Percentiles rank a stretch among this genome's conserved stretches.
These are phyloP conservation scores for Epizoanthus scotinus DNA, from an alignment of 92 coral and sea anemone genomes.

Conservation along the genomic window DNA sequence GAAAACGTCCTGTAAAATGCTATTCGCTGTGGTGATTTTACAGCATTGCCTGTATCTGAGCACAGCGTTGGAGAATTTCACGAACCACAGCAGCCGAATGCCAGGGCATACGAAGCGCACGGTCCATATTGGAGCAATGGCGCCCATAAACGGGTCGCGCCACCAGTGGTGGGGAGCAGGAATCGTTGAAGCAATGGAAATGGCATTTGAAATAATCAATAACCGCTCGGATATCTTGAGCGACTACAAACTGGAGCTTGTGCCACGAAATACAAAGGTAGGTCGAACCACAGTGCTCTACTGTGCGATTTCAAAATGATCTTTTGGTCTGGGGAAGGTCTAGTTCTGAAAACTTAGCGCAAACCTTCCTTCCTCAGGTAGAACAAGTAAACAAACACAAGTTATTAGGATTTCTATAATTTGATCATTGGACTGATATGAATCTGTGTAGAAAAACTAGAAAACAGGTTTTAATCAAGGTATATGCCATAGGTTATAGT, in stretches of 20 bases:
- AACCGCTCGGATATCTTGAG: slow-evolving; percentile 12
- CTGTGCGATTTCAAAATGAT: too few relatives aligned
- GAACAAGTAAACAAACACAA: too few relatives aligned
- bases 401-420: too few relatives aligned
- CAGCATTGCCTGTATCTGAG: not conserved
- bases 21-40: not conserved
- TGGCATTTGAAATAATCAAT: slow-evolving; percentile 29
- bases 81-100: not conserved
- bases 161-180: slow-evolving; percentile 30
- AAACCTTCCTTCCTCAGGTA: too few relatives aligned
- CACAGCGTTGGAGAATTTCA: not conserved
- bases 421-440: too few relatives aligned
- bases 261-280: slow-evolving; percentile 35
- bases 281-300: too few relatives aligned
- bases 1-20: not conserved
- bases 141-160: not conserved
- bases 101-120: not conserved
- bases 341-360: too few relatives aligned
- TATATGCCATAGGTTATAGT: too few relatives aligned
- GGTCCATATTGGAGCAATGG: slow-evolving; percentile 21
- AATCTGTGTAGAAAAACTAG: too few relatives aligned
- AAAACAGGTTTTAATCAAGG: too few relatives aligned
- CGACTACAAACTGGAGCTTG: slow-evolving; percentile 10
- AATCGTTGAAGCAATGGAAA: slow-evolving; percentile 25
- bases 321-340: too few relatives aligned